These are phyloP conservation scores for Hypomesus transpacificus DNA, from an alignment of 2,113 vertebrate species.

Conservation along the genomic window DNA sequence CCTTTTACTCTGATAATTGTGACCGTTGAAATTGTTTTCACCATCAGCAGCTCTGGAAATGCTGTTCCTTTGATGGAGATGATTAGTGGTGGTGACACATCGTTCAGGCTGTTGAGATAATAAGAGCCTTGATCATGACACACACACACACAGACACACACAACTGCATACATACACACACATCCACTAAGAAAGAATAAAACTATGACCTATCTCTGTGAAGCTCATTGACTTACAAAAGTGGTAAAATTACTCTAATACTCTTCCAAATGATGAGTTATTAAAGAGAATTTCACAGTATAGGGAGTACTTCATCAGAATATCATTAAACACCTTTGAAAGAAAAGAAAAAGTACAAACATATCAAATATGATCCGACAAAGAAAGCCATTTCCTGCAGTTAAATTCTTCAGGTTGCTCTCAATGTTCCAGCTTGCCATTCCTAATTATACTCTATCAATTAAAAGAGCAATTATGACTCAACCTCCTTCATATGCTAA, in stretches of 20 bases:
- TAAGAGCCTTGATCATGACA: background rate
- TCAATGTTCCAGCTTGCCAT: constrained; percentile 32
- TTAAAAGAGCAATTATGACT: constrained; percentile 65
- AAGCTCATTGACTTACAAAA: constrained; percentile 23
- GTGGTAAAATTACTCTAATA: constrained; percentile 23
- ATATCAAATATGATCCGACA: constrained; percentile 12
- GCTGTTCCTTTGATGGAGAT: too few species aligned
- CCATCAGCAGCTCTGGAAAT: too few species aligned
- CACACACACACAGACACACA: background rate
- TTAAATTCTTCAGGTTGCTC: constrained; percentile 18
- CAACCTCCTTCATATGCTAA: constrained; percentile 66
- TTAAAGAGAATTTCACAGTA: constrained; percentile 37
- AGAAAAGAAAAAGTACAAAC: constrained; percentile 23
- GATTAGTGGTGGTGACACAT: background rate
- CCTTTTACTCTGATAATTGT: background rate
- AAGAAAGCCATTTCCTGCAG: constrained; percentile 36
- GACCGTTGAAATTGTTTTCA: background rate
- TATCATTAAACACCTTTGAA: constrained; percentile 45
- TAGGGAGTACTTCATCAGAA: background rate
- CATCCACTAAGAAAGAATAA: background rate
- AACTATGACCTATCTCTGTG: background rate
- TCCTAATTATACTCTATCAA: constrained; percentile 69
- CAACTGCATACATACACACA: constrained; percentile 2
- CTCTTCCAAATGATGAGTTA: constrained; percentile 36
- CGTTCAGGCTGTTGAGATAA: constrained; percentile 7